Base-by-base conservation (phyloP, 2,888 invertebrate genomes). In the Nycteola revayana region DNA sequence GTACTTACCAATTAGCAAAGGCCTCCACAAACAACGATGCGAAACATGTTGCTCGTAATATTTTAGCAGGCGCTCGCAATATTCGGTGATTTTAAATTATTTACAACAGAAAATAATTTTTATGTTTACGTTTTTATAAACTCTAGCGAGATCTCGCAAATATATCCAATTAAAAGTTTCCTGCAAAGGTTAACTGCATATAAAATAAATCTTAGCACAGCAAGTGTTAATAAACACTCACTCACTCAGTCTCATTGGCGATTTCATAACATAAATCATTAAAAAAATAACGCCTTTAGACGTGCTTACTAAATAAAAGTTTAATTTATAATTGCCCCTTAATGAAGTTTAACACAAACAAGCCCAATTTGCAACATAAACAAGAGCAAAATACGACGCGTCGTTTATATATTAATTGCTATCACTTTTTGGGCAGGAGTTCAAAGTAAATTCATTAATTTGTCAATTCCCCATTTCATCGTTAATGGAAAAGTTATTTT, bases 61-160 rank as follows among this genome's bases (percentile, higher is more conserved):
- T 43, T 56, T 47, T 38, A 17, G 25, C 33, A 42, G 39, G 41
- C 41, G 34, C 42, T 42, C 26, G 22, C 27, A 21, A 40, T 39
- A 14, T 34, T 23, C n/a, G n/a, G n/a, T n/a, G n/a, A n/a, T n/a
- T n/a, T n/a, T n/a, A n/a, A n/a, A n/a, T n/a, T n/a, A n/a, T n/a
- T n/a, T n/a, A n/a, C n/a, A n/a, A n/a, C n/a, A n/a, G n/a, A n/a
- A n/a, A n/a, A n/a, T n/a, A n/a, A n/a, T n/a, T n/a, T n/a, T n/a
- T n/a, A n/a, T n/a, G n/a, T n/a, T n/a, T n/a, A n/a, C n/a, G n/a
- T n/a, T n/a, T n/a, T n/a, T n/a, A n/a, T n/a, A n/a, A n/a, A n/a
- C n/a, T n/a, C n/a, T n/a, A n/a, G n/a, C n/a, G n/a, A n/a, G n/a
- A n/a, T n/a, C n/a, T n/a, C n/a, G n/a, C n/a, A n/a, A n/a, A n/a